Percentiles rank a stretch among this genome's conserved stretches.
phyloP scores from a whole-genome alignment of 2,888 invertebrate species.

The Eilema depressum region DNA sequence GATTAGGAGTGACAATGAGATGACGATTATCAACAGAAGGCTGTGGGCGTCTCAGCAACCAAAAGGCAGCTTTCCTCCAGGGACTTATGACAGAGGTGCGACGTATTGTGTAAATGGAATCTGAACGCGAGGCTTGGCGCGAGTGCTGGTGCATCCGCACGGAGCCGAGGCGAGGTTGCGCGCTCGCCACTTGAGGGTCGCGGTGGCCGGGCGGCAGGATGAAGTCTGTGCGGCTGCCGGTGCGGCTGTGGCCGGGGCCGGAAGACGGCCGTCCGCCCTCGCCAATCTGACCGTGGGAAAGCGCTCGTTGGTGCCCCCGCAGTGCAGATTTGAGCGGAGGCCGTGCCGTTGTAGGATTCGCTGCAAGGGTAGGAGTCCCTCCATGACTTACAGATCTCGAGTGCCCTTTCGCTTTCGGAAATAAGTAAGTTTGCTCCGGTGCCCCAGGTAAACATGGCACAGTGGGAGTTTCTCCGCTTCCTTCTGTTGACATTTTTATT shows the following conservation, averaged over 20 bases:
- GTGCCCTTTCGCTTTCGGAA: constrained; percentile 89
- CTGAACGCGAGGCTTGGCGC: constrained; percentile 95
- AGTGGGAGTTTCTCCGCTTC: constrained; percentile 87
- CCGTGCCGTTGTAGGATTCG: constrained; percentile 82
- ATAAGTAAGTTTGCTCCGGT: constrained; percentile 84
- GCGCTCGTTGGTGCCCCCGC: constrained; percentile 93
- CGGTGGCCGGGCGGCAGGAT: constrained; percentile 95
- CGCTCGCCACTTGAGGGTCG: constrained; percentile 84
- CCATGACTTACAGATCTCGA: constrained; percentile 95
- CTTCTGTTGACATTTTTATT: constrained; percentile 90
- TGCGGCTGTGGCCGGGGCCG: constrained; percentile 91
- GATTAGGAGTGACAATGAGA: constrained; percentile 93
- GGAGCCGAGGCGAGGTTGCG: constrained; percentile 81
- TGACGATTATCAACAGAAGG: constrained; percentile 90
- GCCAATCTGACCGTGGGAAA: constrained; percentile 95
- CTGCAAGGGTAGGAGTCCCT: constrained; percentile 86
- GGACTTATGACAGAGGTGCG: constrained; percentile 91
- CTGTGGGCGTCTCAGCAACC: constrained; percentile 88
- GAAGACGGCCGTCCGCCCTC: constrained; percentile 81
- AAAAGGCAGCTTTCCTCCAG: constrained; percentile 89
- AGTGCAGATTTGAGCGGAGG: constrained; percentile 92
- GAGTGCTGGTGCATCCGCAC: constrained; percentile 90
- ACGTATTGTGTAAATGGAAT: constrained; percentile 95
- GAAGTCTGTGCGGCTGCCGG: constrained; percentile 95
- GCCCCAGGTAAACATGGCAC: constrained; percentile 83